Base-by-base conservation (phyloP, 2,888 invertebrate species). In the Leptinotarsa juncta region DNA sequence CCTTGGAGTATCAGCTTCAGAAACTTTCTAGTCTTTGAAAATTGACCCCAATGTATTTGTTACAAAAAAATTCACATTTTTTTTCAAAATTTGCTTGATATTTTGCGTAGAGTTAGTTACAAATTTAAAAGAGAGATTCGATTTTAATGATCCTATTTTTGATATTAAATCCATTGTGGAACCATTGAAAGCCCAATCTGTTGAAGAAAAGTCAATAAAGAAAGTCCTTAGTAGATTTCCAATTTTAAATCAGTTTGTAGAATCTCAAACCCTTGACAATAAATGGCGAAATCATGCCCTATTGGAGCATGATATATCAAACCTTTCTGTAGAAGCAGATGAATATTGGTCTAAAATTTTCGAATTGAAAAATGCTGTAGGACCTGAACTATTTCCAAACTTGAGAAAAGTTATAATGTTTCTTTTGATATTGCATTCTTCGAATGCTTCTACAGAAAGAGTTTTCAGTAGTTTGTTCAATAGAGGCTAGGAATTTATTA, bases 401-500 rank as follows among this genome's bases (percentile, higher is more conserved):
- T 76, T 76, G 60, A 73, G 71, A 48, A 73, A 60, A 51, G 51
- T 67, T 2, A 7, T 75, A 26, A 20, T 65, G 18, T 42, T 75
- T 60, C 65, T 75, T 20, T 26, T 75, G 66, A 55, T 75, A 20
- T 32, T 75, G 42, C 75, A 70, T 16, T 73, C 62, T 55, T 75
- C 75, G 7, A 75, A 72, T 65, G 73, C 76, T 4, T 66, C 42
- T n/a, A 71, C 73, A 20, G 76, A 76, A 42, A 53, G 73, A 12
- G 65, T 76, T 55, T 73, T 71, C 57, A 73, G 73, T 51, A 68
- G 73, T 42, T 3, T 76, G 3, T 66, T 65, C 62, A 73, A 71
- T 20, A 16, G 75, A 77, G 32, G 73, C 81, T 53, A 76, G 81
- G 75, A 81, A 82, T 78, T 23, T 4, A 65, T 32, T 32, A 32